phyloP scores from a whole-genome alignment of 37 sponge, comb jelly and placozoan genomes.

The Ephydatia muelleri region DNA sequence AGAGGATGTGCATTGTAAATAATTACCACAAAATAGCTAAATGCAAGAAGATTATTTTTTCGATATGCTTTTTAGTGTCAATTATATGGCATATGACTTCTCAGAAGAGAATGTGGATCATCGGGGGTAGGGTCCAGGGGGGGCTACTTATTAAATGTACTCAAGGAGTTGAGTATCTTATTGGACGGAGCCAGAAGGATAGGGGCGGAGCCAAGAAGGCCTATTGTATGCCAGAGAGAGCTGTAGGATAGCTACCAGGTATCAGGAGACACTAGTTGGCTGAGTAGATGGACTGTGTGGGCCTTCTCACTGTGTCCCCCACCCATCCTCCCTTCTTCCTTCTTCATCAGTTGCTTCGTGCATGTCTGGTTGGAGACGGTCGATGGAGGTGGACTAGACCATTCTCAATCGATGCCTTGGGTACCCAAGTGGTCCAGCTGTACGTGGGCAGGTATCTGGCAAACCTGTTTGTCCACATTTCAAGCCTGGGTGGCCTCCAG shows the following conservation, averaged over 20 bases:
- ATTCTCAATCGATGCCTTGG: slow-evolving; percentile 34
- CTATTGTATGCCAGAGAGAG: too few species aligned
- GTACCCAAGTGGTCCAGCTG: slow-evolving; percentile 14
- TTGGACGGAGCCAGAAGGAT: too few species aligned
- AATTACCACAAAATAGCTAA: too few species aligned
- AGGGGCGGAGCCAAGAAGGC: too few species aligned
- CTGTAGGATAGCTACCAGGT: too few species aligned
- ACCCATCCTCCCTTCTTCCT: background rate
- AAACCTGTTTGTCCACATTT: slow-evolving; percentile 43
- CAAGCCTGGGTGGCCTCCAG: slow-evolving; percentile 57
- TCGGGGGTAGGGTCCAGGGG: too few species aligned
- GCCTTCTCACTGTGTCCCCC: background rate
- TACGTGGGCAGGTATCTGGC: slow-evolving; percentile 15
- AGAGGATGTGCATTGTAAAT: too few species aligned
- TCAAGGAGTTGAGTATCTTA: background rate
- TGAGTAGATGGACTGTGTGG: background rate
- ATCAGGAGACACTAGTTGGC: too few species aligned
- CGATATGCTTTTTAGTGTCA: too few species aligned
- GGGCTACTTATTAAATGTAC: background rate
- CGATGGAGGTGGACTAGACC: slow-evolving; percentile 68
- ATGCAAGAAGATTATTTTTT: too few species aligned
- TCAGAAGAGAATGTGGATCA: too few species aligned
- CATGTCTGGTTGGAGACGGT: slow-evolving; percentile 38
- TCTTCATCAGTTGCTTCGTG: slow-evolving; percentile 35
- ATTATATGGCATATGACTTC: too few species aligned